Base-by-base conservation (phyloP, 2,888 invertebrate genomes). In the Lasioglossum pauxillum region DNA sequence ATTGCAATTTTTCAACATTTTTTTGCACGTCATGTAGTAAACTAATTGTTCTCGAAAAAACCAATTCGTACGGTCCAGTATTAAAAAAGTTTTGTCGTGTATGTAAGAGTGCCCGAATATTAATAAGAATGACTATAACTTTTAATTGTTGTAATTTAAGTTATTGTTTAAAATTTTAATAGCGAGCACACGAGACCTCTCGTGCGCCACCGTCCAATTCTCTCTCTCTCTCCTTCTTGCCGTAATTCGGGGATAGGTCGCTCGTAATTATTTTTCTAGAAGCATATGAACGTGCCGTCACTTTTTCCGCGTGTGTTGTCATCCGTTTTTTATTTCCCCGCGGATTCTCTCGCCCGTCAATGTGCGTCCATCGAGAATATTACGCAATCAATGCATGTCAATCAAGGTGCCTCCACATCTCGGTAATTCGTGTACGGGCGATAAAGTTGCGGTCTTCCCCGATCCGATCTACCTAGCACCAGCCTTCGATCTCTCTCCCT, bases 381-480 rank as follows among this genome's bases (percentile, higher is more conserved):
- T 85, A 85, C 67, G 85, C 85, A 85, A 76, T 85, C 80, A 85
- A 85, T 80, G 84, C 79, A 64, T 80, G 88, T 88, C 90, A 88
- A 89, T 88, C 80, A 67, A 72, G 80, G 80, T 23, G 76, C 73
- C 75, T 60, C 76, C 79, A 76, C 71, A 35, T 84, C 77, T 14
- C 75, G 77, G 38, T 16, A 67, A 80, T 80, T 85, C 27, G 73
- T 53, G 73, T 53, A 53, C 53, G 60, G 67, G 19, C 57, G 76
- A 75, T 85, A 85, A 85, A 85, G 85, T 93, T 91, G 90, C 92
- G 92, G 90, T 93, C 91, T 91, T 89, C 77, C 23, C 67, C 64
- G 78, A 82, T 75, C 85, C 82, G 88, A 86, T 78, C 73, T 75
- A 74, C n/a, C 77, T 16, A 49, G 23, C 31, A 57, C 44, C 64